Evolutionary conservation across 2,888 invertebrate genomes (phyloP), one percentile per base, ranked within the genome.

Genomic region (Phortica okadai): DNA sequence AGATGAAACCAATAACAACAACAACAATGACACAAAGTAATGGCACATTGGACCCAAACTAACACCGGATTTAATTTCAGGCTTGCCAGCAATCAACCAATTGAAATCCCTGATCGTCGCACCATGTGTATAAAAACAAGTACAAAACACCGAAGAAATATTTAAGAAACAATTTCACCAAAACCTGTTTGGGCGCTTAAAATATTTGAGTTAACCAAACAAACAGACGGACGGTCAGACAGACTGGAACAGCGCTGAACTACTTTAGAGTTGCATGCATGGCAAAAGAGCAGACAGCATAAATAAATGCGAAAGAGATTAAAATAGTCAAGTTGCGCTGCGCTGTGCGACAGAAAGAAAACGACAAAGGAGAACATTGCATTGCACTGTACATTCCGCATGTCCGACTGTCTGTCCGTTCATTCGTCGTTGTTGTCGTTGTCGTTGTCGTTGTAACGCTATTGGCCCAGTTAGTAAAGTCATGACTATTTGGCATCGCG

Each of bases 401-500:
- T 33, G 33, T 4, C 33, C 11, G 62, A 8, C 25, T 62, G 11
- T 25, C 21, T 11, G n/a, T 54, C 10, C 54, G 54, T 54, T 5
- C 54, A 6, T n/a, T 54, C 54, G 54, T 54, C 54, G 54, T 21
- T 21, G 21, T 6, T 41, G 41, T 21, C 59, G 41, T 41, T 11
- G 64, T 25, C 4, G 64, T 25, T 14, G 41, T 66, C 7, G 59
- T 44, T 6, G 73, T 73, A 74, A 50, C 50, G 74, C 74, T 72
- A 75, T 50, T 75, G 75, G 75, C 75, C 75, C 75, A 75, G 70
- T 75, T 72, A 73, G 62, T 72, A 45, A 64, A 75, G 75, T 75
- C 75, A 75, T 72, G 72, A 75, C 75, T 64, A 25, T 54, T 75
- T 72, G 59, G 66, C 75, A 67, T 75, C 69, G 73, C 54, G 64